phyloP scores from a whole-genome alignment of 2,113 vertebrate species.

The Hypanus sabinus region DNA sequence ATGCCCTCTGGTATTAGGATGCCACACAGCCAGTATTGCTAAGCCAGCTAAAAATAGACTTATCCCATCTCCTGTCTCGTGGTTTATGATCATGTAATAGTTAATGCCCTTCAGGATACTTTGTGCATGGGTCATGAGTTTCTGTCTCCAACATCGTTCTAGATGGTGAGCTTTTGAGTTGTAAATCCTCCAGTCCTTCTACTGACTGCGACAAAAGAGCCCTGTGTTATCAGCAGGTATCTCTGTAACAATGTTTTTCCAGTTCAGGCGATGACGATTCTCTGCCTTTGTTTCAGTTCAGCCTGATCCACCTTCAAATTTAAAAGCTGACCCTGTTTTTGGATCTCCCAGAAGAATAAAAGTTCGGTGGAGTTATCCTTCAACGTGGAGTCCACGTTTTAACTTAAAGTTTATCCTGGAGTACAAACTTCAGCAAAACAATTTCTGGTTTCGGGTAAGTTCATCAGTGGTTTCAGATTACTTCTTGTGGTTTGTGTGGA shows the following conservation, averaged over 20 bases:
- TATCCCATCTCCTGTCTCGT: no score
- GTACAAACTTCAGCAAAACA: not conserved
- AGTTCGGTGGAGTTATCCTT: slow-evolving; percentile 22
- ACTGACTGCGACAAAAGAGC: not conserved
- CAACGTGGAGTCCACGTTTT: not conserved
- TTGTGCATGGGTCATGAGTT: not conserved
- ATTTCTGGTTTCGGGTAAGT: slow-evolving; percentile 12
- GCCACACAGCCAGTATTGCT: no score
- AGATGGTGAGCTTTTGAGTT: not conserved
- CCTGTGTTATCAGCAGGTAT: not conserved
- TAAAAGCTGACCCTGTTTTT: slow-evolving; percentile 9
- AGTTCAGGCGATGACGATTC: not conserved
- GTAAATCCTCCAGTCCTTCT: no score
- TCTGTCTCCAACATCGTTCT: no score
- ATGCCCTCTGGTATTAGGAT: no score
- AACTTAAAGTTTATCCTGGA: slow-evolving; percentile 29
- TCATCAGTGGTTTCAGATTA: slow-evolving; percentile 1
- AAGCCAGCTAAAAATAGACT: no score
- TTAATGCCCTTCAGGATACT: not conserved
- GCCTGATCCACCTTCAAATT: not conserved
- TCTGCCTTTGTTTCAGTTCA: slow-evolving; percentile 5
- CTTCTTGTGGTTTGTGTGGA: not conserved
- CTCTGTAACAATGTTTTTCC: not conserved
- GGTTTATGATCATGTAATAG: no score
- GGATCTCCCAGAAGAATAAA: slow-evolving; percentile 33